These are phyloP conservation scores for Drosophila robusta DNA, from an alignment of 2,888 invertebrate genomes.

Conservation along the genomic window DNA sequence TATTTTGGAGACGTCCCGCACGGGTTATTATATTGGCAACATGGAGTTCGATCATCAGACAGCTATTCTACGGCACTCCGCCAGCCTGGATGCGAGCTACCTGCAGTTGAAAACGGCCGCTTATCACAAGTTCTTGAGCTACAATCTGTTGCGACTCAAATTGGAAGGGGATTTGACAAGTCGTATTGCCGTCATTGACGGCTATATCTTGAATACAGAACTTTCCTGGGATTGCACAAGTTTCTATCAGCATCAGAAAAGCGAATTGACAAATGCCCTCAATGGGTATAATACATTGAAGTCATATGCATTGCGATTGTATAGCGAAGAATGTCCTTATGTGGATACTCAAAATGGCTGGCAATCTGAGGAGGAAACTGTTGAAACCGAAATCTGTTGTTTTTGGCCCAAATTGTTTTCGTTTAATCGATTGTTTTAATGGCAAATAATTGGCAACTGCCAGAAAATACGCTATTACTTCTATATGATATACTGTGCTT, in stretches of 20 bases:
- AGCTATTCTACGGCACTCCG: neutral
- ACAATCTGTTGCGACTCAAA: slow-evolving; percentile 26
- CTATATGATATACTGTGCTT: too few species aligned
- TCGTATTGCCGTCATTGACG: slow-evolving; percentile 25
- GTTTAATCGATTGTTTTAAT: too few species aligned
- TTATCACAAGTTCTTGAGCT: slow-evolving; percentile 19
- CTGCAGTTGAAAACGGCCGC: neutral
- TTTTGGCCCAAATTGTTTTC: neutral
- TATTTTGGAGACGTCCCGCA: slow-evolving; percentile 5
- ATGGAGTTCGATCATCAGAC: slow-evolving; percentile 21
- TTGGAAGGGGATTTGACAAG: slow-evolving; percentile 24
- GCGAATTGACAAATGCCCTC: neutral
- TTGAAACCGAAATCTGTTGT: neutral
- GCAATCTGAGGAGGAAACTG: slow-evolving; percentile 10
- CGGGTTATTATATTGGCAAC: slow-evolving; percentile 30
- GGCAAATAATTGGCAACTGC: too few species aligned
- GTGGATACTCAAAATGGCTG: neutral
- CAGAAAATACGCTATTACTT: too few species aligned
- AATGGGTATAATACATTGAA: slow-evolving; percentile 15
- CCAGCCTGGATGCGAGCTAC: neutral
- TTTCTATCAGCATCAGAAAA: slow-evolving; percentile 16
- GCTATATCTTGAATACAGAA: neutral
- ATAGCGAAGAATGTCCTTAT: slow-evolving; percentile 2
- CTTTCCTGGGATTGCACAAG: slow-evolving; percentile 7
- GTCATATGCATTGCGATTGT: slow-evolving; percentile 1